Conservation (phyloP, 2,113 vertebrate species). For the Gadus macrocephalus region DNA sequence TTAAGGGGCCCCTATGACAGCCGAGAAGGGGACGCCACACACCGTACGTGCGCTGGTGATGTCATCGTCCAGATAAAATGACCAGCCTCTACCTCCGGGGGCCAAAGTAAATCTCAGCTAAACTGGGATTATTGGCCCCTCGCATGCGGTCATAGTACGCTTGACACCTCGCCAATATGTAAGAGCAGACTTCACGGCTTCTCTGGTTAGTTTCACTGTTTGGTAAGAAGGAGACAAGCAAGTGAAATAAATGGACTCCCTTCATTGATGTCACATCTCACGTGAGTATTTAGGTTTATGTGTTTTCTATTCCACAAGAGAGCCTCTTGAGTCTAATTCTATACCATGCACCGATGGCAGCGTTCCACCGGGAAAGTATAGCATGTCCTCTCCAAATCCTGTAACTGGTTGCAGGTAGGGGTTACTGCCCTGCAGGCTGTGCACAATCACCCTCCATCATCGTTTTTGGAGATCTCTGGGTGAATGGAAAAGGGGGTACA, state of each 20-base stretch:
- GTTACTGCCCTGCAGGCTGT: conserved; percentile 25
- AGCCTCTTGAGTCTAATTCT: background rate
- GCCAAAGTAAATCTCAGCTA: conserved; percentile 39
- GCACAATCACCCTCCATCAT: conserved; percentile 34
- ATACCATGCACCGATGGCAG: conserved; percentile 30
- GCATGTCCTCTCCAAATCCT: background rate
- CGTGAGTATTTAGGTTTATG: no score
- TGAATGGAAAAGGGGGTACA: conserved; percentile 6
- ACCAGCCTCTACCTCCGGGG: conserved; percentile 6
- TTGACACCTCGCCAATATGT: conserved; percentile 10
- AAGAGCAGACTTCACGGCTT: background rate
- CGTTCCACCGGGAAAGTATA: conserved; percentile 35
- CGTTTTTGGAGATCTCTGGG: conserved; percentile 17
- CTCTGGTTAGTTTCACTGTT: no score
- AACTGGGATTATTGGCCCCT: conserved; percentile 39
- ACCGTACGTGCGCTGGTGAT: conserved; percentile 27
- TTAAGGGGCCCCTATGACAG: conserved; percentile 46
- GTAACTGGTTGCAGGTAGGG: no score
- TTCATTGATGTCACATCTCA: no score
- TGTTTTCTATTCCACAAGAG: no score
- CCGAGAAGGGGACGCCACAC: conserved; percentile 31
- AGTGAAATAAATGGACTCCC: background rate
- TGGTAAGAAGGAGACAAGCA: no score
- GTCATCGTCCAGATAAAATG: conserved; percentile 32
- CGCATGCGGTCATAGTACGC: conserved; percentile 35